These are phyloP conservation scores for Mythimna loreyi DNA, from an alignment of 2,888 invertebrate genomes.

Conservation along the genomic window DNA sequence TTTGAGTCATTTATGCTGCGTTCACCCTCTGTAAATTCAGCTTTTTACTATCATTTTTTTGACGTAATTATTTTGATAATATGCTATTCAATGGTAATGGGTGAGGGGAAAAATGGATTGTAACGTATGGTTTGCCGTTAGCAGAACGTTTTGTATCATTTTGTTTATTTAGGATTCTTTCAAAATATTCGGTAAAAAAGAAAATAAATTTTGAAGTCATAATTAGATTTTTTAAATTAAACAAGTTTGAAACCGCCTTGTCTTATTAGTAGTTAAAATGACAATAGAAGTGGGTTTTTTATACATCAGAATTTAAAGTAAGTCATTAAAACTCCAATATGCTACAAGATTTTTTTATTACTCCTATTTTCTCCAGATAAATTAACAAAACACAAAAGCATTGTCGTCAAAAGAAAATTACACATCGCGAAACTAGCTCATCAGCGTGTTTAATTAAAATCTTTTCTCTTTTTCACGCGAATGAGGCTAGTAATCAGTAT, in stretches of 20 bases:
- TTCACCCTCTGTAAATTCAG: slow-evolving; percentile 58
- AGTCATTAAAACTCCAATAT: slow-evolving; percentile 52
- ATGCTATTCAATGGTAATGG: slow-evolving; percentile 27
- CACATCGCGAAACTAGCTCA: slow-evolving; percentile 70
- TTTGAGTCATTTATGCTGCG: slow-evolving; percentile 68
- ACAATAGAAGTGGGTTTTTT: not conserved
- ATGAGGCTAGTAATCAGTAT: slow-evolving; percentile 61
- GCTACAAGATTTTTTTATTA: slow-evolving; percentile 40
- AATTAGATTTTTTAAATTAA: not conserved
- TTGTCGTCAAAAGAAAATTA: slow-evolving; percentile 71
- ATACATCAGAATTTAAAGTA: slow-evolving; percentile 35
- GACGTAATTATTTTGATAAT: slow-evolving; percentile 64
- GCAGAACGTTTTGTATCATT: slow-evolving; percentile 37
- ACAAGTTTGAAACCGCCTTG: not conserved
- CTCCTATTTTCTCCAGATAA: slow-evolving; percentile 51
- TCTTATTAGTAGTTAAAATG: not conserved
- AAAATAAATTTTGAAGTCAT: not conserved
- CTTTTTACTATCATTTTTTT: slow-evolving; percentile 62
- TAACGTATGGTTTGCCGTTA: slow-evolving; percentile 46
- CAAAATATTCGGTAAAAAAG: not conserved
- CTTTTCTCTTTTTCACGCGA: slow-evolving; percentile 64
- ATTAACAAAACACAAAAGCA: slow-evolving; percentile 64
- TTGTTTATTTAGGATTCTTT: slow-evolving; percentile 52
- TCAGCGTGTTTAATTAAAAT: slow-evolving; percentile 74
- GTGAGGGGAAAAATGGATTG: slow-evolving; percentile 49